These are phyloP conservation scores for Nomada ruficornis DNA, from an alignment of 2,888 invertebrate species.

Conservation along the genomic window DNA sequence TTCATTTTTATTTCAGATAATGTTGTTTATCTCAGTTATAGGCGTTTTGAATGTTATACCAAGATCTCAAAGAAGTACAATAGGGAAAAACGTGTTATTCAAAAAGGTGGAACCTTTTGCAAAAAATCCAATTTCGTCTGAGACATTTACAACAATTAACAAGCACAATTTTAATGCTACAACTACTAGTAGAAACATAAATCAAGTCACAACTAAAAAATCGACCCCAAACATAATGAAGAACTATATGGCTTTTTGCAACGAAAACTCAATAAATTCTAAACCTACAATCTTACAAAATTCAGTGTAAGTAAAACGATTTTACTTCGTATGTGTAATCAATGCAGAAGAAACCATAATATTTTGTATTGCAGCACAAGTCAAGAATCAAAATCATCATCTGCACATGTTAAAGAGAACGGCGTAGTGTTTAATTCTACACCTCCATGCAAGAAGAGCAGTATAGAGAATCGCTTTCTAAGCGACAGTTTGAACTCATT, in stretches of 20 bases:
- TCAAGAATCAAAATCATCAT: conserved; percentile 23
- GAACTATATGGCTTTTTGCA: conserved; percentile 3
- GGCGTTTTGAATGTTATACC: conserved; percentile 74
- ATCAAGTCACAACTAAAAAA: conserved; percentile 18
- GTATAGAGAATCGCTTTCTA: conserved; percentile 71
- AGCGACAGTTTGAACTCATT: conserved; percentile 86
- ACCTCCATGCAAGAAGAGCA: conserved; percentile 10
- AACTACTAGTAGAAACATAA: conserved; percentile 20
- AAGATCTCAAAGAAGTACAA: conserved; percentile 54
- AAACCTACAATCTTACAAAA: conserved; percentile 28
- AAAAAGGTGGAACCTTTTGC: conserved; percentile 78
- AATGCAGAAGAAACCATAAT: not conserved
- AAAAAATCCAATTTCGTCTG: conserved; percentile 28
- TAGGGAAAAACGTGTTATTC: conserved; percentile 71
- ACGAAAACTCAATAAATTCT: conserved; percentile 14
- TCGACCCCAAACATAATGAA: conserved; percentile 24
- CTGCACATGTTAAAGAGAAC: conserved; percentile 4
- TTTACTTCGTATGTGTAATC: not conserved
- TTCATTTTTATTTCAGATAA: conserved; percentile 69
- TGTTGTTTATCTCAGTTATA: conserved; percentile 71
- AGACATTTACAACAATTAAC: conserved; percentile 9
- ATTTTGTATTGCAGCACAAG: conserved; percentile 32
- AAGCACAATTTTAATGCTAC: conserved; percentile 26
- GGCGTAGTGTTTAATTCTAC: conserved; percentile 5
- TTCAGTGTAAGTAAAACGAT: conserved; percentile 56